phyloP scores from a whole-genome alignment of 2,888 invertebrate species.

The Labia minor region DNA sequence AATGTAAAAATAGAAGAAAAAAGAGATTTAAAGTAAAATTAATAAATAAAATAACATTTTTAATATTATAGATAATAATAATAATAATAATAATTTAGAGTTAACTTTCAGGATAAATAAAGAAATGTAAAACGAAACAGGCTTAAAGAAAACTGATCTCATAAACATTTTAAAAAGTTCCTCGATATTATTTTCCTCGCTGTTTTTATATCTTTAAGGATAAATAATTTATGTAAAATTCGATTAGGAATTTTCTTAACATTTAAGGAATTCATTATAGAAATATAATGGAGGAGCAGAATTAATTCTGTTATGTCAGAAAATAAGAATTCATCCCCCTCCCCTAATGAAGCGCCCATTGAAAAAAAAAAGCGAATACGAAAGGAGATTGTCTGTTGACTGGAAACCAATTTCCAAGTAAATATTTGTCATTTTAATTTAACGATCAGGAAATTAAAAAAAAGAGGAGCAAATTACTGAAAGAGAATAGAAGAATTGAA shows the following conservation, averaged over 20 bases:
- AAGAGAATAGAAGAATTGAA: not conserved
- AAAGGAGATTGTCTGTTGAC: not conserved
- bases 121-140: too few species aligned
- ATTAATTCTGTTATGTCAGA: not conserved
- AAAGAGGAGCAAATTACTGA: not conserved
- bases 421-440: conserved; percentile 13
- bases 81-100: too few species aligned
- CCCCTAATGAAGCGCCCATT: too few species aligned
- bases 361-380: not conserved
- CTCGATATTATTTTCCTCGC: too few species aligned
- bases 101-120: too few species aligned
- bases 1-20: too few species aligned
- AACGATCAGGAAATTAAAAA: conserved; percentile 13
- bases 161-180: too few species aligned
- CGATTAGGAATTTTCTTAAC: not conserved
- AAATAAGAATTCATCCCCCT: not conserved
- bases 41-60: too few species aligned
- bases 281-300: not conserved
- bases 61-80: too few species aligned
- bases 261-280: not conserved
- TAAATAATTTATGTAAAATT: not conserved
- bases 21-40: too few species aligned
- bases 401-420: conserved; percentile 7
- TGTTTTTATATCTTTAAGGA: too few species aligned
- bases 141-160: too few species aligned